Evolutionary conservation across 1,140 invertebrate species (phyloP).

Genomic region (Trypoxylus dichotomus): DNA sequence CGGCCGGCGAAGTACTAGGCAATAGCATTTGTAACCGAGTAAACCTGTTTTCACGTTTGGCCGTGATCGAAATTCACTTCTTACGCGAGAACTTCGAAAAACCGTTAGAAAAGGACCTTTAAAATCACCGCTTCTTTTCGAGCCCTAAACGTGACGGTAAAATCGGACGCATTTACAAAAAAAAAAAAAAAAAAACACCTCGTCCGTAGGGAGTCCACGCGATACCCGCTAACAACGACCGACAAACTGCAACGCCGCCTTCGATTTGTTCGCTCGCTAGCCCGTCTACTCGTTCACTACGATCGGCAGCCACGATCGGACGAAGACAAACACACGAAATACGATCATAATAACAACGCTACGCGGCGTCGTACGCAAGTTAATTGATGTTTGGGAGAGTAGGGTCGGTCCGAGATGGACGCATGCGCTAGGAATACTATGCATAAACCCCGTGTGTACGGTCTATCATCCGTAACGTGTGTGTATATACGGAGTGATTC

Average conservation of each 20-base stretch:
- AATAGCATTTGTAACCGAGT: slow-evolving; percentile 43
- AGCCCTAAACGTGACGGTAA: too few relatives aligned
- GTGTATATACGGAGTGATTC: too few relatives aligned
- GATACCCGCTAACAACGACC: not conserved
- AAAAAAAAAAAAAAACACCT: not conserved
- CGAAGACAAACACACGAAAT: not conserved
- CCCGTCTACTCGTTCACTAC: not conserved
- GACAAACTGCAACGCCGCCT: not conserved
- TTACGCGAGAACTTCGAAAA: too few relatives aligned
- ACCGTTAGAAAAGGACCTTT: too few relatives aligned
- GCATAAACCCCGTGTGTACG: too few relatives aligned
- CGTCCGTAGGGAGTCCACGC: not conserved
- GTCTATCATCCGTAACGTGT: too few relatives aligned
- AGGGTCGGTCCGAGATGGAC: not conserved
- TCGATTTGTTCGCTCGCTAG: not conserved
- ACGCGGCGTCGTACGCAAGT: not conserved
- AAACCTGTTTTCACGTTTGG: not conserved
- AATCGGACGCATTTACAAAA: too few relatives aligned
- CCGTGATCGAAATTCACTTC: too few relatives aligned
- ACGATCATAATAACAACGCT: not conserved
- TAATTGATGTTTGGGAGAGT: not conserved
- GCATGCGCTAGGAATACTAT: not conserved
- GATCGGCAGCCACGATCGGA: not conserved
- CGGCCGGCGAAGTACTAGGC: slow-evolving; percentile 45
- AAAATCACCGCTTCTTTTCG: too few relatives aligned